Evolutionary conservation across 2,113 vertebrate genomes (phyloP).

Genomic region (Engystomops pustulosus): DNA sequence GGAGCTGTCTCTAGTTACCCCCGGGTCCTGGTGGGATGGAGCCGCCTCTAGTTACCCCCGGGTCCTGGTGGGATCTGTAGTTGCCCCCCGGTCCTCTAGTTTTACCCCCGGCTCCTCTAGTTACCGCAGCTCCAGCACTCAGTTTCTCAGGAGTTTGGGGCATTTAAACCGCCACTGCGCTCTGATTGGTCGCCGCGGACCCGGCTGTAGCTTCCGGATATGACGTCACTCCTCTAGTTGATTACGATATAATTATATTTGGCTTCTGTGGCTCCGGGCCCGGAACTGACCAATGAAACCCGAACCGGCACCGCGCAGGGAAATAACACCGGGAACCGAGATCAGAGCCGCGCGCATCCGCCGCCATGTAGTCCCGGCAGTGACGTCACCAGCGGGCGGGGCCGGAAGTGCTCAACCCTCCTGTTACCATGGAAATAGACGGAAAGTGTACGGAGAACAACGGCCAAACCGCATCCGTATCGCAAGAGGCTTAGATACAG

Average conservation of each 20-base stretch:
- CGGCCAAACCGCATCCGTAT: too few species aligned
- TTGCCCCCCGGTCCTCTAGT: neutral
- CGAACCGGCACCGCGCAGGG: neutral
- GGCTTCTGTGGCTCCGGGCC: neutral
- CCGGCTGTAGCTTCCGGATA: constrained; percentile 72
- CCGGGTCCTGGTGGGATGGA: neutral
- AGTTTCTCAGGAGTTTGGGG: neutral
- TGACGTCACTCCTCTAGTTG: constrained; percentile 54
- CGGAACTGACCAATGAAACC: neutral
- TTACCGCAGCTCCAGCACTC: too few species aligned
- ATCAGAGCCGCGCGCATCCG: neutral
- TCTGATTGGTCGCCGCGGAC: constrained; percentile 71
- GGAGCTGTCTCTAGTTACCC: too few species aligned
- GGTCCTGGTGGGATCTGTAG: too few species aligned
- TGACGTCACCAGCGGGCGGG: constrained; percentile 7
- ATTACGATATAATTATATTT: too few species aligned
- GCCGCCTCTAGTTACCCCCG: too few species aligned
- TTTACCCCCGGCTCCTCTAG: neutral
- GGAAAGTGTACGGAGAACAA: too few species aligned
- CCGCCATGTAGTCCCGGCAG: constrained; percentile 11
- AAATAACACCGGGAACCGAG: too few species aligned
- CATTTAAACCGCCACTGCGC: constrained; percentile 70
- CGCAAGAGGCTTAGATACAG: too few species aligned
- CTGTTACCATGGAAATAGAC: neutral
- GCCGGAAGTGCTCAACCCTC: neutral